These are phyloP conservation scores for Semibalanus balanoides DNA, from an alignment of 1,140 invertebrate species.

Conservation along the genomic window DNA sequence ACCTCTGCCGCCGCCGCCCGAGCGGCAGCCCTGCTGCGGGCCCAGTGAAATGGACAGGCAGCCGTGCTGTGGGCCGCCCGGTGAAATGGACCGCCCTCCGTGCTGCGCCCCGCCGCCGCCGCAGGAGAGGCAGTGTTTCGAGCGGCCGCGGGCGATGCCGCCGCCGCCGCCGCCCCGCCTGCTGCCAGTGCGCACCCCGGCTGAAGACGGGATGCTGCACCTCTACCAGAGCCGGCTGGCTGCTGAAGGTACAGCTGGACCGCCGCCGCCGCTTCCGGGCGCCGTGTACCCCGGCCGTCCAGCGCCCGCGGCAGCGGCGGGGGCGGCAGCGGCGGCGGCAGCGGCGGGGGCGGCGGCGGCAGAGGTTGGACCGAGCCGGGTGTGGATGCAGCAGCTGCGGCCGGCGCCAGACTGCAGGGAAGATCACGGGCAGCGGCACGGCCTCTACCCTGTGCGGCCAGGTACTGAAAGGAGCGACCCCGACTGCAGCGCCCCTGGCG, in stretches of 20 bases:
- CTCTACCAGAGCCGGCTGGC: not conserved
- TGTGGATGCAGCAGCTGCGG: not conserved
- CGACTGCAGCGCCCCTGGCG: not conserved
- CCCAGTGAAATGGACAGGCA: not conserved
- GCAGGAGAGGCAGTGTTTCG: not conserved
- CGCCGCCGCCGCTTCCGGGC: too few relatives aligned
- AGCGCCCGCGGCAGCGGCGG: too few relatives aligned
- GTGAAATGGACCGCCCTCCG: too few relatives aligned
- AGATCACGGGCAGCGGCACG: slow-evolving; percentile 56
- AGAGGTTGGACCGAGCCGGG: not conserved
- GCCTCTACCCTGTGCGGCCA: slow-evolving; percentile 33
- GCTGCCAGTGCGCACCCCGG: not conserved
- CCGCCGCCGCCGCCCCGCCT: too few relatives aligned
- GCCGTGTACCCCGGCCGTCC: not conserved
- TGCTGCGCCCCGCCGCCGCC: not conserved
- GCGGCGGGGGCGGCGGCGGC: too few relatives aligned
- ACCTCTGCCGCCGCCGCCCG: not conserved
- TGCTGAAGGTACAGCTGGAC: not conserved
- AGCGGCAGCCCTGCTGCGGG: too few relatives aligned
- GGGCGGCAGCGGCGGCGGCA: too few relatives aligned
- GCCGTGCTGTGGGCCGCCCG: not conserved
- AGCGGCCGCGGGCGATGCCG: not conserved
- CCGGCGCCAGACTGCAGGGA: too few relatives aligned
- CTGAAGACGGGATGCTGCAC: not conserved
- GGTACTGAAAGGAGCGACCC: too few relatives aligned